A percentile compares a stretch with the other conserved stretches of the same genome.
Evolutionary conservation across 64 coral and sea anemone species (phyloP).

Genomic region (Stichodactyla mertensii): DNA sequence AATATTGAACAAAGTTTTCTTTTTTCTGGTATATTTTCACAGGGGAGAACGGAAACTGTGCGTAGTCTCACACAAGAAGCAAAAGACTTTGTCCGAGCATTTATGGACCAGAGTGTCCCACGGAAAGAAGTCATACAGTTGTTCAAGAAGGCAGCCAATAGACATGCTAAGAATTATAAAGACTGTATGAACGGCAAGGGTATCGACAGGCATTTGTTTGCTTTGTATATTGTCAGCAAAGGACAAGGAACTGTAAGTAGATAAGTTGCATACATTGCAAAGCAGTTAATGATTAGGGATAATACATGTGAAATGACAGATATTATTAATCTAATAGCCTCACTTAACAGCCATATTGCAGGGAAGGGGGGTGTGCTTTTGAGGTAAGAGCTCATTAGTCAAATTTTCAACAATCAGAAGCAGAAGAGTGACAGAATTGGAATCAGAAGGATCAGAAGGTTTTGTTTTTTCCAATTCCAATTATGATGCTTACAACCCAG

Average conservation of each 20-base stretch:
- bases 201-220: slow-evolving; percentile 89
- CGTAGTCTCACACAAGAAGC: slow-evolving; percentile 72
- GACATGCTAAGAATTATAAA: slow-evolving; percentile 80
- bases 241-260: slow-evolving; percentile 93
- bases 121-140: slow-evolving; percentile 44
- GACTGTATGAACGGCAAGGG: slow-evolving; percentile 98
- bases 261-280: neutral
- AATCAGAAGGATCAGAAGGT: too few species aligned
- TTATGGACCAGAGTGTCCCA: slow-evolving; percentile 46
- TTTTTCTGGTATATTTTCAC: too few species aligned
- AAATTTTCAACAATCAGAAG: too few species aligned
- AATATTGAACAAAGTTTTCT: too few species aligned
- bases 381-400: too few species aligned
- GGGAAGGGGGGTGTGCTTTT: too few species aligned
- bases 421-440: too few species aligned
- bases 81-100: slow-evolving; percentile 73
- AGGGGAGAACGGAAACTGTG: slow-evolving; percentile 91
- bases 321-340: too few species aligned
- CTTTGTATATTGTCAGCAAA: slow-evolving; percentile 82
- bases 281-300: neutral
- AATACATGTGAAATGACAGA: too few species aligned
- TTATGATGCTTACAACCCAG: too few species aligned
- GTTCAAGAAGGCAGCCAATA: slow-evolving; percentile 41
- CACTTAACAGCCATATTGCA: too few species aligned
- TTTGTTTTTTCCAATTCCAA: too few species aligned